Evolutionary conservation across 2,113 vertebrate genomes (phyloP).

Genomic region (Scomber japonicus): DNA sequence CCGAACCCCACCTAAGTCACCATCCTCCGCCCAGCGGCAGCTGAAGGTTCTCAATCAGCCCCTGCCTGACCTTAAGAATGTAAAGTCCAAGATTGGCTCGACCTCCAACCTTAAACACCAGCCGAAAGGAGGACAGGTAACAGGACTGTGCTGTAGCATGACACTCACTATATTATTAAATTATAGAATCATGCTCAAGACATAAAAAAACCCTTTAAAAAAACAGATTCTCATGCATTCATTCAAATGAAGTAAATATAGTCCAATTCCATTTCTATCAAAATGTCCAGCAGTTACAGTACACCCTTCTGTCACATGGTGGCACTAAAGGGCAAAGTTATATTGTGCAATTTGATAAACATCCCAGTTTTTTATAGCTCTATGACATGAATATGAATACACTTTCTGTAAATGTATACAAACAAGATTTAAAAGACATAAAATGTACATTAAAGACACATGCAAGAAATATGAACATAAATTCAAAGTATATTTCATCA

Average conservation of each 20-base stretch:
- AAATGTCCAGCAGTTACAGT: neutral
- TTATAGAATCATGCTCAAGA: neutral
- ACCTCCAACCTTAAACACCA: conserved; percentile 94
- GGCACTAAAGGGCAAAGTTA: conserved; percentile 7
- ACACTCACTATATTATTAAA: neutral
- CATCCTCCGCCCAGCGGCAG: conserved; percentile 91
- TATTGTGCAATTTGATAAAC: neutral
- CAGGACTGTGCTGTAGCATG: neutral
- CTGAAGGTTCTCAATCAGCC: conserved; percentile 94
- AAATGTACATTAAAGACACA: neutral
- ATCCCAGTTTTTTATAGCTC: neutral
- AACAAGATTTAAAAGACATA: neutral
- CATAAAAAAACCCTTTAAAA: no score
- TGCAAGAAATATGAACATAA: neutral
- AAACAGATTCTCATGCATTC: no score
- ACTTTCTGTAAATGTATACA: no score
- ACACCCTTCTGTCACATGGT: conserved; percentile 39
- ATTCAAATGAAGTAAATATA: no score
- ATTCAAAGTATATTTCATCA: no score
- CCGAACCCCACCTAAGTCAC: conserved; percentile 95
- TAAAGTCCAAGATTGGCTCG: conserved; percentile 96
- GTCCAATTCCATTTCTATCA: neutral
- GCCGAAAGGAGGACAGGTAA: conserved; percentile 96
- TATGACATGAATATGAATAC: neutral
- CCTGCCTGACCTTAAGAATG: conserved; percentile 94